Conservation (phyloP, 1,140 invertebrate genomes). For the Drosophila tristis region DNA sequence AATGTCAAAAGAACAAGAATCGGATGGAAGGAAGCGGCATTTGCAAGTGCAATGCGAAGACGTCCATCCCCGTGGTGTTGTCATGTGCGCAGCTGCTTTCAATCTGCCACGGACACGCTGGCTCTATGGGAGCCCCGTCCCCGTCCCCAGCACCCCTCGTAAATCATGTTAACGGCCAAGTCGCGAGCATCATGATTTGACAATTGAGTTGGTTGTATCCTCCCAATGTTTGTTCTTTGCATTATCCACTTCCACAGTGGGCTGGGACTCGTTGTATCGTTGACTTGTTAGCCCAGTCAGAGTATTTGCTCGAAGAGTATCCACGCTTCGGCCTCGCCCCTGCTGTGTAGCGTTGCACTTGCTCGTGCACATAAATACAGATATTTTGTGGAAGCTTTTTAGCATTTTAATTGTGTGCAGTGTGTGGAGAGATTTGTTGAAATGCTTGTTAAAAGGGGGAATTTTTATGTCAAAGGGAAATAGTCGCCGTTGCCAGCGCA, state of each 20-base stretch:
- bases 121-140: not conserved
- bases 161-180: conserved; percentile 58
- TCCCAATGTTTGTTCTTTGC: not conserved
- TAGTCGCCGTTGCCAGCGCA: conserved; percentile 38
- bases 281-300: too few species aligned
- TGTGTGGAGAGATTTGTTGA: conserved; percentile 79
- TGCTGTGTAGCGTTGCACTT: conserved; percentile 14
- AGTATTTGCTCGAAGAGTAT: conserved; percentile 11
- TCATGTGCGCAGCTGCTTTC: conserved; percentile 72
- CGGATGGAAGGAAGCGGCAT: conserved; percentile 52
- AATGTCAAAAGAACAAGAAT: conserved; percentile 80
- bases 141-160: conserved; percentile 21
- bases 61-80: conserved; percentile 11
- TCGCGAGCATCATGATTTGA: conserved; percentile 27
- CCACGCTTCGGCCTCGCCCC: not conserved
- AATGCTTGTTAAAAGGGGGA: conserved; percentile 79
- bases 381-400: conserved; percentile 53
- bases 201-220: conserved; percentile 15
- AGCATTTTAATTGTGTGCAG: conserved; percentile 73
- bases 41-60: conserved; percentile 68
- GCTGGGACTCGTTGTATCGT: too few species aligned
- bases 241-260: not conserved
- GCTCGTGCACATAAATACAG: conserved; percentile 27
- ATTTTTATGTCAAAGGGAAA: conserved; percentile 81
- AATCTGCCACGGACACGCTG: conserved; percentile 70